Conservation (phyloP, 2,113 vertebrate species). For the Sebastes schlegelii region DNA sequence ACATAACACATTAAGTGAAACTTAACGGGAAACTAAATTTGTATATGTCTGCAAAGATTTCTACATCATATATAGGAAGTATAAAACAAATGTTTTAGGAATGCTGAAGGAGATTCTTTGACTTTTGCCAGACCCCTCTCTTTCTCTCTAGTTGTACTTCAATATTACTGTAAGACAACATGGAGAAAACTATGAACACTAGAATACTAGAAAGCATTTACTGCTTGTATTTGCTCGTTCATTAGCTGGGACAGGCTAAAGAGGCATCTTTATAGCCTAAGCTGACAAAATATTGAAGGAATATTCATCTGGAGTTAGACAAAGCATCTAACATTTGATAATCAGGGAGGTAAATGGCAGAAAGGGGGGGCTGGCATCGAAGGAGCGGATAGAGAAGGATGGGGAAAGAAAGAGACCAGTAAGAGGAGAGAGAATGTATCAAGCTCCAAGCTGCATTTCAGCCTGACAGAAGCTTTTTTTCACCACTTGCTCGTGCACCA, state of each 20-base stretch:
- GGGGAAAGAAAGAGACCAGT: conserved; percentile 7
- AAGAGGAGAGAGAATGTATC: conserved; percentile 36
- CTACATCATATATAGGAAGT: neutral
- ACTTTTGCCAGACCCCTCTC: neutral
- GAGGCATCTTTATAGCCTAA: conserved; percentile 54
- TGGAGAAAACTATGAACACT: neutral
- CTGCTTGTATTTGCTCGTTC: conserved; percentile 65
- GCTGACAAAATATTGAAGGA: conserved; percentile 61
- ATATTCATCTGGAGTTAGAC: conserved; percentile 75
- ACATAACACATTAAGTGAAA: neutral
- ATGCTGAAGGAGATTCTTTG: neutral
- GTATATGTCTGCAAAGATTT: neutral
- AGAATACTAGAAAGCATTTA: neutral
- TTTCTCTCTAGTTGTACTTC: neutral
- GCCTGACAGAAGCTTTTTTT: conserved; percentile 28
- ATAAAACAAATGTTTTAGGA: neutral
- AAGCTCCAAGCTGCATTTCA: conserved; percentile 39
- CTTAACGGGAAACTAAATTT: neutral
- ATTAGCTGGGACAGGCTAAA: conserved; percentile 68
- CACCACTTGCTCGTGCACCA: conserved; percentile 4
- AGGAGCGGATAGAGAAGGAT: conserved; percentile 12
- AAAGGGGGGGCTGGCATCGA: conserved; percentile 5
- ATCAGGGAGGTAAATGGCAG: conserved; percentile 10
- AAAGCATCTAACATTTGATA: conserved; percentile 66
- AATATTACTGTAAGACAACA: neutral